Conservation (phyloP, 2,888 invertebrate species). For the Tiliacea citrago region DNA sequence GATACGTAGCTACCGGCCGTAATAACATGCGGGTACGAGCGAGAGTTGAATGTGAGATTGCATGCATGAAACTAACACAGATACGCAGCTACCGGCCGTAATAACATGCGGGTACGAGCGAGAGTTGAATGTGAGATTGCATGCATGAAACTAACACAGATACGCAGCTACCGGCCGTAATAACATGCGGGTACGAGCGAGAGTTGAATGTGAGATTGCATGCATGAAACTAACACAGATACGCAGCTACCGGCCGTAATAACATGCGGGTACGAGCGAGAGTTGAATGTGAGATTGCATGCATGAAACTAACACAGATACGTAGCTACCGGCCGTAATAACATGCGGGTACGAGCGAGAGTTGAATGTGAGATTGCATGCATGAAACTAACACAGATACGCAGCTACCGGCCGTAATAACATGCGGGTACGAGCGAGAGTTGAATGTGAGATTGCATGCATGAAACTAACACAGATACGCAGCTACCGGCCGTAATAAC, state of each 20-base stretch:
- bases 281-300: slow-evolving; percentile 7
- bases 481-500: background rate
- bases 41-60: background rate
- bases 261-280: slow-evolving; percentile 5
- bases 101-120: slow-evolving; percentile 15
- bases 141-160: slow-evolving; percentile 1
- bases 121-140: background rate
- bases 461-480: background rate
- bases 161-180: background rate
- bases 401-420: background rate
- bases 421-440: slow-evolving; percentile 5
- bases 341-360: slow-evolving; percentile 6
- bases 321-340: background rate
- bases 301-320: background rate
- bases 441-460: slow-evolving; percentile 7
- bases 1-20: background rate
- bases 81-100: background rate
- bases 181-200: slow-evolving; percentile 8
- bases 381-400: background rate
- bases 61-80: background rate
- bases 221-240: background rate
- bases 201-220: slow-evolving; percentile 3
- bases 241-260: slow-evolving; percentile 1
- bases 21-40: slow-evolving; percentile 16
- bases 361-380: slow-evolving; percentile 5